These are phyloP conservation scores for Pomatorhinus ruficollis DNA, from an alignment of 2,113 vertebrate species.

Conservation along the genomic window DNA sequence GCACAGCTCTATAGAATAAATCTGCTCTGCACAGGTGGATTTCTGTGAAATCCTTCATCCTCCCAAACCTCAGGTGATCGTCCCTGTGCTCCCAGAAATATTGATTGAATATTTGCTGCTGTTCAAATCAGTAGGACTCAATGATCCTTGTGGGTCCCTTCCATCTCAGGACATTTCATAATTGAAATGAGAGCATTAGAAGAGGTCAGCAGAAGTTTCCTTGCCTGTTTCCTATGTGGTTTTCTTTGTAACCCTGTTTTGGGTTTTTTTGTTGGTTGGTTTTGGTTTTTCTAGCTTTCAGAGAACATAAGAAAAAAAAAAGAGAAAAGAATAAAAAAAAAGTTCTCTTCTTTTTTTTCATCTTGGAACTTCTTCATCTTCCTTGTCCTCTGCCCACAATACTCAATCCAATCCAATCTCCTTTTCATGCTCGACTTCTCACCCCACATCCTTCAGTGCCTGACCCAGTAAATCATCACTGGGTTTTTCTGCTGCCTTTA, in stretches of 20 bases:
- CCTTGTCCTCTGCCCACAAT: not conserved
- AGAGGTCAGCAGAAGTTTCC: not conserved
- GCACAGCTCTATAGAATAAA: not conserved
- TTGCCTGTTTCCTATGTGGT: not conserved
- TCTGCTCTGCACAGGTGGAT: not conserved
- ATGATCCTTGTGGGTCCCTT: not conserved
- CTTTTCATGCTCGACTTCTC: not conserved
- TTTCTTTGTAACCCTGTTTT: not conserved
- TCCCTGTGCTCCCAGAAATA: not conserved
- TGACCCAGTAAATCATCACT: not conserved
- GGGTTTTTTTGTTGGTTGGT: not conserved
- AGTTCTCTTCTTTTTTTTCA: not conserved
- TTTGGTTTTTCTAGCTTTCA: not conserved
- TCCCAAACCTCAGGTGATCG: rapidly evolving
- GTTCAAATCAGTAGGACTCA: not conserved
- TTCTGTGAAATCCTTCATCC: not conserved
- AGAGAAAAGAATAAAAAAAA: not conserved
- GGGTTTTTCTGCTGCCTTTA: not conserved
- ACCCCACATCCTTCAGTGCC: not conserved
- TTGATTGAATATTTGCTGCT: not conserved
- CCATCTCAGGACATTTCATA: not conserved
- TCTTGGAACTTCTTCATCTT: not conserved
- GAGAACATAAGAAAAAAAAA: not conserved
- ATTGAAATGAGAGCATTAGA: not conserved
- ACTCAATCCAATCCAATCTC: not conserved